phyloP scores from a whole-genome alignment of 2,888 invertebrate species.

The Arge pagana region DNA sequence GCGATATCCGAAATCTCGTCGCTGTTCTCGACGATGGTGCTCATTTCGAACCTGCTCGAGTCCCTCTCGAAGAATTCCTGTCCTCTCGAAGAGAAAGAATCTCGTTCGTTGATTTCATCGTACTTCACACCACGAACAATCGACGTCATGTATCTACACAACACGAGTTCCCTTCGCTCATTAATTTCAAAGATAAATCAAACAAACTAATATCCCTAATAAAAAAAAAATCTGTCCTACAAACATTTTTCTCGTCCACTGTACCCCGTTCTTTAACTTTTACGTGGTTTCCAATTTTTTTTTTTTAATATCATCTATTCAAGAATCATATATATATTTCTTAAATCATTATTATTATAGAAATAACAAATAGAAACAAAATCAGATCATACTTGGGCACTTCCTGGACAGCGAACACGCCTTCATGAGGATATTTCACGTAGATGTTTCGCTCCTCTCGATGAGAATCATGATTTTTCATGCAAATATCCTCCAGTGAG shows the following conservation, averaged over 20 bases:
- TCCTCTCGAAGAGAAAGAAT: background rate
- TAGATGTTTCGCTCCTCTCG: conserved; percentile 27
- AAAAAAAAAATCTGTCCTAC: too few species aligned
- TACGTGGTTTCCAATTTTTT: conserved; percentile 30
- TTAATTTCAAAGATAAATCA: too few species aligned
- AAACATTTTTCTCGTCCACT: too few species aligned
- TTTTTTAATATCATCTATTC: too few species aligned
- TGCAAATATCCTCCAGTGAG: conserved; percentile 29
- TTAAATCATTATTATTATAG: too few species aligned
- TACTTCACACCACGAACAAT: conserved; percentile 36
- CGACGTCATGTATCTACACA: conserved; percentile 30
- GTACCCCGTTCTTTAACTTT: too few species aligned
- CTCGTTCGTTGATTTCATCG: conserved; percentile 44
- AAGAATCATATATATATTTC: too few species aligned
- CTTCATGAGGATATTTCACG: conserved; percentile 24
- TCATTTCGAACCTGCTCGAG: conserved; percentile 30
- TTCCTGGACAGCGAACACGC: too few species aligned
- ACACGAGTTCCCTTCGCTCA: too few species aligned
- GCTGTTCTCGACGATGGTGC: conserved; percentile 31
- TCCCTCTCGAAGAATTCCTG: conserved; percentile 5
- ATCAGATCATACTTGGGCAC: too few species aligned
- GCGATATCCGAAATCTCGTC: conserved; percentile 25
- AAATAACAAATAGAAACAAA: too few species aligned
- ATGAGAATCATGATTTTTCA: conserved; percentile 36
- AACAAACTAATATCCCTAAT: too few species aligned